Base-by-base conservation (phyloP, 1,140 invertebrate species). In the Rhyacophila brunnea region DNA sequence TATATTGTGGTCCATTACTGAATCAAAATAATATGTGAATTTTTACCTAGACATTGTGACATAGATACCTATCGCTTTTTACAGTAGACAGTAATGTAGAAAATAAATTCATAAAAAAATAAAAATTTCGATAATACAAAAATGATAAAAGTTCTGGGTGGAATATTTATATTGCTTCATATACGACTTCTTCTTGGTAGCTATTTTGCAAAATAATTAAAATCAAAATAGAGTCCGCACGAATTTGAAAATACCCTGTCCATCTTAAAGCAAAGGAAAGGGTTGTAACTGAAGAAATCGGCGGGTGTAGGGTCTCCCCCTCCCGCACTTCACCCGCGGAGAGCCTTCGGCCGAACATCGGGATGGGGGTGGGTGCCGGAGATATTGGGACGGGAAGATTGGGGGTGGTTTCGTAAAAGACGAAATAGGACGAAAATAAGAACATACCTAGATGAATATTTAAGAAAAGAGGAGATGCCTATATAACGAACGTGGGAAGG, bases 381-480 rank as follows among this genome's bases (percentile, higher is more conserved):
- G 32, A 55, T 15, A 14, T 32, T 38, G 49, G 42, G n/a, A 28
- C 10, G 18, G 45, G 44, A 36, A 14, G 36, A 44, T n/a, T n/a
- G 15, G 52, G 58, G 62, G 62, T 64, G 62, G 60, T 64, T 64
- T 64, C 58, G 62, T 56, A 60, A 60, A 60, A 60, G 62, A 64
- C 62, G 62, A 64, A 64, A 64, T 64, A 64, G 62, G 58, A 64
- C 58, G 62, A 64, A 64, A 64, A 64, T 64, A 60, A 64, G 62
- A 64, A 64, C 62, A 64, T 64, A 64, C 62, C 62, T 64, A 64
- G 58, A 64, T 64, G 62, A 64, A 64, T 64, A 64, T 64, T 64
- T 64, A 64, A 64, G 62, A 64, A 64, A 64, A 59, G 57, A 60
- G 50, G 60, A 42, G 23, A 62, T 55, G 47, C 46, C 48, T 58